Percentiles rank a stretch among this genome's conserved stretches.
These are phyloP conservation scores for Cherax destructor DNA, from an alignment of 1,140 invertebrate species.

Conservation along the genomic window DNA sequence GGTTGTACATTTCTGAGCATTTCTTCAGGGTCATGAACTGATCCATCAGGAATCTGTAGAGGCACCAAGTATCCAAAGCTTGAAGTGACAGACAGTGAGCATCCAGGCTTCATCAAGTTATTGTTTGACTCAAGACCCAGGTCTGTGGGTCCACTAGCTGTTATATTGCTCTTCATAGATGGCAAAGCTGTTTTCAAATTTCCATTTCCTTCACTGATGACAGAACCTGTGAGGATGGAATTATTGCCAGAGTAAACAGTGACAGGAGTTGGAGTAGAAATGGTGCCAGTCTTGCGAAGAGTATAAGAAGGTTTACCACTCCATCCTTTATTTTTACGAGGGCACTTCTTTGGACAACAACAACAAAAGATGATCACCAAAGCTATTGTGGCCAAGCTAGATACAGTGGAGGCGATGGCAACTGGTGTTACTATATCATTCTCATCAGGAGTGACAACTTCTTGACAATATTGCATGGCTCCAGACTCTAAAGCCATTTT, in stretches of 20 bases:
- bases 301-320: background rate
- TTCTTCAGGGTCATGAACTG: background rate
- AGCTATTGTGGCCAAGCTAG: slow-evolving; percentile 25
- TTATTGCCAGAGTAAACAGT: slow-evolving; percentile 33
- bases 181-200: background rate
- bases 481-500: slow-evolving; percentile 14
- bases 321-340: background rate
- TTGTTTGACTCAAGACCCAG: background rate
- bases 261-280: slow-evolving; percentile 41
- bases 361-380: slow-evolving; percentile 48
- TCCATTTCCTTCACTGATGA: slow-evolving; percentile 1
- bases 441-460: slow-evolving; percentile 34
- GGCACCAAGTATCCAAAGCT: slow-evolving; percentile 51
- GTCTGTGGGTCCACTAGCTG: background rate
- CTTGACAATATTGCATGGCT: slow-evolving; percentile 18
- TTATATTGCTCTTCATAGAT: background rate
- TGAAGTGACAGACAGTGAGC: slow-evolving; percentile 34
- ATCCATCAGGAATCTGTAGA: background rate
- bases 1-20: background rate
- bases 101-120: background rate
- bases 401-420: slow-evolving; percentile 43
- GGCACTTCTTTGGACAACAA: slow-evolving; percentile 41
- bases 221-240: slow-evolving; percentile 11
- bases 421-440: slow-evolving; percentile 32
- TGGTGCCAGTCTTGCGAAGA: slow-evolving; percentile 31